Evolutionary conservation across 2,113 vertebrate genomes (phyloP).

Genomic region (Perccottus glenii): DNA sequence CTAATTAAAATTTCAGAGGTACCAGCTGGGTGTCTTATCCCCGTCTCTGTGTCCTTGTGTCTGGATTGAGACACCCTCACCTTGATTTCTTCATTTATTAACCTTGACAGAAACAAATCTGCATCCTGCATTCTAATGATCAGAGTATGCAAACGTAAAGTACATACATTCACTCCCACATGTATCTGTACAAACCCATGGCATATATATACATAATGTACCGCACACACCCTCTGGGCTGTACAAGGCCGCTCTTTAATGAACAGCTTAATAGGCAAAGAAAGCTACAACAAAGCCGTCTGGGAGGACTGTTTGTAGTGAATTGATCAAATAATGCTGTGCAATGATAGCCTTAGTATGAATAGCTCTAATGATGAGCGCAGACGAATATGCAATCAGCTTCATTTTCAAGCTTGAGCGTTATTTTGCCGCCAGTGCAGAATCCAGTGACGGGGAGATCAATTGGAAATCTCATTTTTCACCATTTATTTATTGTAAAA

Average conservation of each 20-base stretch:
- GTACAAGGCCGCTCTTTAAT: conserved; percentile 68
- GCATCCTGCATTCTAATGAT: conserved; percentile 62
- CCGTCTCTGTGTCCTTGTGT: conserved; percentile 60
- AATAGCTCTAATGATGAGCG: conserved; percentile 54
- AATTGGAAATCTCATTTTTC: conserved; percentile 43
- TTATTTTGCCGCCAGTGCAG: conserved; percentile 38
- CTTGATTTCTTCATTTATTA: conserved; percentile 78
- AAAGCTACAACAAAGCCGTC: conserved; percentile 68
- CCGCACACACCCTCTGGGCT: conserved; percentile 52
- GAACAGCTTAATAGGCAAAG: conserved; percentile 70
- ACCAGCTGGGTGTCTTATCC: conserved; percentile 69
- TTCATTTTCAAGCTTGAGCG: conserved; percentile 52
- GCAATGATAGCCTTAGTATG: conserved; percentile 56
- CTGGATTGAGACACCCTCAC: conserved; percentile 71
- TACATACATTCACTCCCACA: conserved; percentile 21
- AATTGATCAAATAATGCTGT: conserved; percentile 63
- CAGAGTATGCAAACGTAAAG: conserved; percentile 49
- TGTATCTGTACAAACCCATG: conserved; percentile 14
- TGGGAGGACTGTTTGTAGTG: conserved; percentile 67
- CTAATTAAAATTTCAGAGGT: conserved; percentile 77
- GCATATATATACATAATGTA: conserved; percentile 15
- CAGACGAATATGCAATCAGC: conserved; percentile 57
- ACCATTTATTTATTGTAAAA: conserved; percentile 32
- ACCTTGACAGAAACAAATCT: conserved; percentile 77
- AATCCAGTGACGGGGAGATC: conserved; percentile 36